Evolutionary conservation across 2,888 invertebrate genomes (phyloP), one percentile per base, ranked within the genome.

Genomic region (Himalopsyche kuldschensis): DNA sequence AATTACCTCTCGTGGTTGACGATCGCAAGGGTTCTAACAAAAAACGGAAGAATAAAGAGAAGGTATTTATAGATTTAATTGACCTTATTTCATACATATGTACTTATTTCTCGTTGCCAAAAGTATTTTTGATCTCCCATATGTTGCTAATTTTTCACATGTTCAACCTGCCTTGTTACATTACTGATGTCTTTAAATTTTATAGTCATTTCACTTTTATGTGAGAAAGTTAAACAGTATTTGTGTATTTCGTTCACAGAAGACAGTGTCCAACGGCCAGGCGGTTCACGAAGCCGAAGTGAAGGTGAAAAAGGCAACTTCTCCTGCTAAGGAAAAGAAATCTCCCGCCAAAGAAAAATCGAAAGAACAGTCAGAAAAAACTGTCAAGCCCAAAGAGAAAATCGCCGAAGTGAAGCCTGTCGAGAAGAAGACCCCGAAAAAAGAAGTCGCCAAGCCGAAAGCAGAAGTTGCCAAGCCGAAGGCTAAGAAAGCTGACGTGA

Each of bases 21-120:
- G 95, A 95, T 88, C 93, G 93, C 89, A 95, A 94, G 90, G 92
- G 93, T 86, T 91, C 93, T 87, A 93, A 90, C 88, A 95, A 95
- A 90, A 95, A 94, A 89, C 92, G 93, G 87, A 94, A 94, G 92
- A 92, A 91, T 87, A 94, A 94, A 90, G 95, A 95, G 89, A 95
- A 95, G 94, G 95, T 95, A 89, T 90, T 91, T 89, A 85, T 87
- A 87, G 88, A 84, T 80, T 69, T 69, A 82, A 75, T 79, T 82
- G 84, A 84, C 84, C 84, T 84, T 84, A 84, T 82, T 82, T 84
- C 77, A 84, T 80, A 55, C 46, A 75, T 80, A 79, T 76, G 78
- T 77, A 80, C 80, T 84, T 82, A 35, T 82, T 80, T 77, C 80
- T 87, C 88, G 88, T 88, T 88, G 90, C 90, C 91, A 88, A 90